A percentile compares a stretch with the other conserved stretches of the same genome.
Evolutionary conservation across 2,797 vertebrate species (phyloP).

Genomic region (Trematomus bernacchii): DNA sequence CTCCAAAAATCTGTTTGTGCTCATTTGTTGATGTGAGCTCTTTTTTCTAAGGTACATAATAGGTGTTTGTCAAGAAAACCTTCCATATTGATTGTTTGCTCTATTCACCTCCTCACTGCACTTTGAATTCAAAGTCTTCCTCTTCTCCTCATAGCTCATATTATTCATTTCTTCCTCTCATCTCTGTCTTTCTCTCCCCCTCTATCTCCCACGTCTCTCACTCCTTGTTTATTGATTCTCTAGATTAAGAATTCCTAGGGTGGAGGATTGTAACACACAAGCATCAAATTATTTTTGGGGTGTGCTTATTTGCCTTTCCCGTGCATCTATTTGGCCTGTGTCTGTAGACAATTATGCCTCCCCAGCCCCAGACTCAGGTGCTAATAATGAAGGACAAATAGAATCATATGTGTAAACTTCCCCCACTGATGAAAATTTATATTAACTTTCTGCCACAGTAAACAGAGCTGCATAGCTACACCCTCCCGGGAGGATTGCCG

Average conservation of each 20-base stretch:
- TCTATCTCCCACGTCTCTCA: constrained; percentile 78
- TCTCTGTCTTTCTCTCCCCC: constrained; percentile 34
- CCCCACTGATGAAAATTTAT: constrained; percentile 99
- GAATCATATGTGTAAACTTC: constrained; percentile 99
- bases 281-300: constrained; percentile 99
- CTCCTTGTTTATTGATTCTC: constrained; percentile 99
- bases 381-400: constrained; percentile 99
- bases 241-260: constrained; percentile 99
- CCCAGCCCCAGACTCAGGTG: constrained; percentile 99
- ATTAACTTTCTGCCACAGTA: constrained; percentile 99
- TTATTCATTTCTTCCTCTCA: constrained; percentile 74
- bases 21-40: constrained; percentile 29
- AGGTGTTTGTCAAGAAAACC: constrained; percentile 25
- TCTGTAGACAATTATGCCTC: constrained; percentile 99
- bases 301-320: constrained; percentile 99
- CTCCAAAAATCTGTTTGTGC: constrained; percentile 13
- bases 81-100: constrained; percentile 46
- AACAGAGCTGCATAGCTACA: constrained; percentile 99
- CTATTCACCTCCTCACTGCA: constrained; percentile 25
- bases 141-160: constrained; percentile 47
- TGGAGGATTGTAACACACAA: constrained; percentile 99
- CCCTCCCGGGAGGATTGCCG: constrained; percentile 95
- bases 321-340: constrained; percentile 99
- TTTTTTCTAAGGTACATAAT: constrained; percentile 30
- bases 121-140: constrained; percentile 50